Base-by-base conservation (phyloP, 1,140 invertebrate species). In the Ceratitis capitata region DNA sequence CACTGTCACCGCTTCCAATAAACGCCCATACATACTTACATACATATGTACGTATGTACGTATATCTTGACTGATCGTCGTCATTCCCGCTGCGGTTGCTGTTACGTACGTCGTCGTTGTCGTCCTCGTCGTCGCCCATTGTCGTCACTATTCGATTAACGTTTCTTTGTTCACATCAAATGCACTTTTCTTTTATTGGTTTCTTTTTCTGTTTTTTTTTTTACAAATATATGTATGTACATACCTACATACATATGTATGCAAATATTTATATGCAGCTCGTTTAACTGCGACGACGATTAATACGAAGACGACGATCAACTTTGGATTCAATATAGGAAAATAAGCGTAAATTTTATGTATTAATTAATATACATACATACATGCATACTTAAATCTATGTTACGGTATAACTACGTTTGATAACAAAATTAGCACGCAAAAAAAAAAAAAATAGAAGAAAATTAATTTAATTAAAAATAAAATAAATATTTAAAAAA, bases 261-360 rank as follows among this genome's bases (percentile, higher is more conserved):
- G 45, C 45, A 47, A 6, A 12, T 47, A 47, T 12, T 6, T 6
- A 56, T n/a, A 74, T 45, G 39, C 69, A 78, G 69, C 35, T 78
- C 69, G 69, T 78, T 78, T 23, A 78, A 78, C 39, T 78, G 7
- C 39, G 69, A 47, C 35, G 69, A 45, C 35, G 69, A 78, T 35
- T 78, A 47, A n/a, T 32, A 78, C 35, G 39, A 47, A 78, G 69
- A 78, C 69, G 69, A 45, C 42, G 69, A 78, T 78, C 69, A 78
- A 78, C 69, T 78, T 78, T 78, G 69, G 69, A 78, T 78, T 78
- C 39, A 78, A 45, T 78, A 78, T 78, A 78, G 39, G 10, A 78
- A 78, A 78, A 23, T 78, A 78, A 45, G n/a, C n/a, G 69, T 78
- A 47, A 78, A 78, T 78, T n/a, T 47, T 45, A 47, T 78, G 39